A percentile compares a stretch with the other conserved stretches of the same genome.
Conservation (phyloP, 2,113 vertebrate genomes). For the Scortum barcoo region DNA sequence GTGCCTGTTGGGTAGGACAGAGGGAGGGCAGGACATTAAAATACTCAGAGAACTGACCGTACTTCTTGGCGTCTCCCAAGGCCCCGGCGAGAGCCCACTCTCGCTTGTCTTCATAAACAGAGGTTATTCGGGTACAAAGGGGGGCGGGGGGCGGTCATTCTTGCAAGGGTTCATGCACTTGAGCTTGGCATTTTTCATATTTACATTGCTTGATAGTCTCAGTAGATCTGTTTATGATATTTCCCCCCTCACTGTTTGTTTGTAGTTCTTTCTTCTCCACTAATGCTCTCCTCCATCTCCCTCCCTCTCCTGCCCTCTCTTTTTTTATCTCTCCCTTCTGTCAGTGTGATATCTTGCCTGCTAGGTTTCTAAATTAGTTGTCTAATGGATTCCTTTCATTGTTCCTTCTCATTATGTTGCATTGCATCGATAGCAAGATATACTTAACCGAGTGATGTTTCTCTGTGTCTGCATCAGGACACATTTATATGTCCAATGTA, state of each 20-base stretch:
- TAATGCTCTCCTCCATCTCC: constrained; percentile 26
- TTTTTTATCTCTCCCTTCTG: constrained; percentile 48
- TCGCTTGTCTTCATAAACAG: constrained; percentile 63
- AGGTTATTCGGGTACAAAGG: constrained; percentile 52
- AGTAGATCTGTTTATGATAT: constrained; percentile 75
- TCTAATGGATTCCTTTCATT: background rate
- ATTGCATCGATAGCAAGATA: background rate
- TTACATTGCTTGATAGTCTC: constrained; percentile 75
- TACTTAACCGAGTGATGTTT: background rate
- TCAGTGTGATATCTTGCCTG: constrained; percentile 32
- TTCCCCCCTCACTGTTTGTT: constrained; percentile 63
- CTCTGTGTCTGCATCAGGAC: background rate
- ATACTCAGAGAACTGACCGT: constrained; percentile 35
- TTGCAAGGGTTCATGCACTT: constrained; percentile 71
- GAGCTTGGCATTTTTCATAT: constrained; percentile 75
- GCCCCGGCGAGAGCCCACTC: constrained; percentile 28
- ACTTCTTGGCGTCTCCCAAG: constrained; percentile 52
- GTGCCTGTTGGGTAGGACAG: constrained; percentile 42
- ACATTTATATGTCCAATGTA: constrained; percentile 4
- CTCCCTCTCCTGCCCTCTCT: constrained; percentile 2
- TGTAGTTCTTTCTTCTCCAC: constrained; percentile 68
- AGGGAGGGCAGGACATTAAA: constrained; percentile 71
- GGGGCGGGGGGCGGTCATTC: constrained; percentile 26
- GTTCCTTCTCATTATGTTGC: background rate
- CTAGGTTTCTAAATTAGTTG: constrained; percentile 13